Evolutionary conservation across 2,797 vertebrate genomes (phyloP).

Genomic region (Erethizon dorsatum): DNA sequence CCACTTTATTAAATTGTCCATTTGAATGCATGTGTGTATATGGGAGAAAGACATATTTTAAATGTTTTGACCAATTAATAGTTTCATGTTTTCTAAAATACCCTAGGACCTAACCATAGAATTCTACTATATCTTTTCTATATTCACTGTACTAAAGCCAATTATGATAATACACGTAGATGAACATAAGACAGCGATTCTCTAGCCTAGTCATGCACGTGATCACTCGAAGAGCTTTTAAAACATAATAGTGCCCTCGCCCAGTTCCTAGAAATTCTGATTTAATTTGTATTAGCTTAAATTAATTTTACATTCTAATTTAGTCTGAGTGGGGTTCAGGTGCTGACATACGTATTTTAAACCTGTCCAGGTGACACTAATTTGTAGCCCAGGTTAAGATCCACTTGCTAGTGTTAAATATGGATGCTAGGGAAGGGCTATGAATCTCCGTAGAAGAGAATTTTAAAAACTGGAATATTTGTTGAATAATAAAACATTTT

Average conservation of each 20-base stretch:
- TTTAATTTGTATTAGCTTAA: conserved; percentile 3
- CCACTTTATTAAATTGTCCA: not conserved
- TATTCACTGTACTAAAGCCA: not conserved
- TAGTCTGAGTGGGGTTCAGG: not conserved
- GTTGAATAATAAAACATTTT: not conserved
- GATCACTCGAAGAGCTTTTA: not conserved
- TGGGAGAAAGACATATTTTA: not conserved
- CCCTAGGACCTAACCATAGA: not conserved
- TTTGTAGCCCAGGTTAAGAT: not conserved
- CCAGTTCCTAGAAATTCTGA: not conserved
- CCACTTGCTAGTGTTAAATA: not conserved
- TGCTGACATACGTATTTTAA: not conserved
- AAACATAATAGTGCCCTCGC: not conserved
- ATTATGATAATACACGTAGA: not conserved
- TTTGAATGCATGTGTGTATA: not conserved
- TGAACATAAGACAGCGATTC: not conserved
- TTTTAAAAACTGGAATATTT: not conserved
- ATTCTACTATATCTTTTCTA: not conserved
- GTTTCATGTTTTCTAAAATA: not conserved
- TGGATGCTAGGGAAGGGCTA: not conserved
- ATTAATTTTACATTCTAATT: conserved; percentile 42
- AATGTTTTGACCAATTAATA: not conserved
- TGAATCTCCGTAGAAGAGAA: not conserved
- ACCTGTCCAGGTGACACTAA: not conserved
- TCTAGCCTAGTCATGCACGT: not conserved